Percentiles rank a stretch among this genome's conserved stretches.
Conservation (phyloP, 2,888 invertebrate species). For the Alloscopus bannaensis region DNA sequence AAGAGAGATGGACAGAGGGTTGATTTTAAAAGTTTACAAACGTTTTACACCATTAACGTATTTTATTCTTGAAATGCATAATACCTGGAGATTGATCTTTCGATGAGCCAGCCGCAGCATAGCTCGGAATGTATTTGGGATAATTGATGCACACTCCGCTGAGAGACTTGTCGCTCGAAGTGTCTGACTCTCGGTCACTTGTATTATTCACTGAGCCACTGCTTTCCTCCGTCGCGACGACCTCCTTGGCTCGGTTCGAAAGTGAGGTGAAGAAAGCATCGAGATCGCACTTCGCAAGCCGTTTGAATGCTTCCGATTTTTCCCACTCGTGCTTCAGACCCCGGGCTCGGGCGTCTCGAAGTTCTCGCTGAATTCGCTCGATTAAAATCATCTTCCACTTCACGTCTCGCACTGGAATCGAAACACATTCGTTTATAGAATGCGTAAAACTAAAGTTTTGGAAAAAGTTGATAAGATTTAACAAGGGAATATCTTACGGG, state of each 20-base stretch:
- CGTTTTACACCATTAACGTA: background rate
- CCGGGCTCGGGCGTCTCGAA: constrained; percentile 49
- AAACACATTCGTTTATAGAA: background rate
- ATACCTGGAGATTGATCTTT: background rate
- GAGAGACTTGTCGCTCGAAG: background rate
- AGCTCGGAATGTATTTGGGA: constrained; percentile 71
- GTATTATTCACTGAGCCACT: background rate
- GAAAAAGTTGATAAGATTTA: background rate
- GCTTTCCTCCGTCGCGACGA: constrained; percentile 24
- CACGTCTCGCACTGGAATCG: constrained; percentile 64
- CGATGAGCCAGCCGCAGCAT: constrained; percentile 37
- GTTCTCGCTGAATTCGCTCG: constrained; percentile 66
- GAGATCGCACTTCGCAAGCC: constrained; percentile 39
- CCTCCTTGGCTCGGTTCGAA: too few species aligned
- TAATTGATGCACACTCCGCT: constrained; percentile 66
- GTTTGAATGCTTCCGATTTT: constrained; percentile 47
- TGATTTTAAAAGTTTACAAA: background rate
- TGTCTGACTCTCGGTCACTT: background rate
- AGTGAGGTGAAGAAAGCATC: constrained; percentile 33
- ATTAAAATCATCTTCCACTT: constrained; percentile 68
- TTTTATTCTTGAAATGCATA: background rate
- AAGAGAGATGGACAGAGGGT: background rate
- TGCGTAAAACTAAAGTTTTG: background rate
- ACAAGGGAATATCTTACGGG: constrained; percentile 64
- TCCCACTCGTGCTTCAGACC: constrained; percentile 69